These are phyloP conservation scores for Cacoxenus indagator DNA, from an alignment of 2,888 invertebrate genomes.

Conservation along the genomic window DNA sequence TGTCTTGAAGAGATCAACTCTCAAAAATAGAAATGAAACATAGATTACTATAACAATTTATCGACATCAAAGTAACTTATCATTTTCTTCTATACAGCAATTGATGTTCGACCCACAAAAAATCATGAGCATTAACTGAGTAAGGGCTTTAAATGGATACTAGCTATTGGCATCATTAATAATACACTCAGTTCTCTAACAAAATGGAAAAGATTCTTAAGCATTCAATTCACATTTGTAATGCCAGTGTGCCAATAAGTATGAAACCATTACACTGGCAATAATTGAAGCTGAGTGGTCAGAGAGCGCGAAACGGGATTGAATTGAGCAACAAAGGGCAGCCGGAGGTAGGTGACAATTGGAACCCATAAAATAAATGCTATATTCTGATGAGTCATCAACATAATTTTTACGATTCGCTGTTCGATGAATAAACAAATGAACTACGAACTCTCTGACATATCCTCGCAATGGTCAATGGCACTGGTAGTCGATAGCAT, in stretches of 20 bases:
- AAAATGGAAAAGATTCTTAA: not conserved
- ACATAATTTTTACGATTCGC: slow-evolving; percentile 62
- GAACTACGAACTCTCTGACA: slow-evolving; percentile 40
- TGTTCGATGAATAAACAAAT: slow-evolving; percentile 65
- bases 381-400: slow-evolving; percentile 65
- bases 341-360: slow-evolving; percentile 32
- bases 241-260: not conserved
- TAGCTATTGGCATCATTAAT: not conserved
- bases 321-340: not conserved
- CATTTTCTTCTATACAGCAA: too few species aligned
- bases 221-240: not conserved
- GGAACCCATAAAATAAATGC: slow-evolving; percentile 61
- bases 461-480: not conserved
- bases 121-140: too few species aligned
- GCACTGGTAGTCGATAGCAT: not conserved
- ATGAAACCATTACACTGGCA: slow-evolving; percentile 24
- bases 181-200: not conserved
- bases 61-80: too few species aligned
- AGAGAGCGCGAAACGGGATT: not conserved
- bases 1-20: too few species aligned
- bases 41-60: too few species aligned
- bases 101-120: too few species aligned
- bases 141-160: not conserved
- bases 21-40: too few species aligned
- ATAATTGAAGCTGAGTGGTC: slow-evolving; percentile 44